Evolutionary conservation across 2,888 invertebrate genomes (phyloP), one percentile per base, ranked within the genome.

Genomic region (Alsophila aescularia): DNA sequence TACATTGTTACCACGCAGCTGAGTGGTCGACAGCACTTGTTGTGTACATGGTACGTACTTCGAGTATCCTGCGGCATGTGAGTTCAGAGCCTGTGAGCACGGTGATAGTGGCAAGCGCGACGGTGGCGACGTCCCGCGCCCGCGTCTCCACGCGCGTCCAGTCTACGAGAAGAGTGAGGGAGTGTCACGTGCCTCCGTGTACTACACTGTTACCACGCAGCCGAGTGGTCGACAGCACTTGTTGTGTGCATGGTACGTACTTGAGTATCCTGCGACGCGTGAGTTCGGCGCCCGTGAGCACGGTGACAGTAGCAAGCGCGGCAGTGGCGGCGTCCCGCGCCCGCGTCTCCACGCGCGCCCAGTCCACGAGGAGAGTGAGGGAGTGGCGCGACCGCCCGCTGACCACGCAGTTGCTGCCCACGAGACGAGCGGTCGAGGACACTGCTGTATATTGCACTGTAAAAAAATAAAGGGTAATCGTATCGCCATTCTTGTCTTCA

Each of bases 1-100:
- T 35, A 87, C 70, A 53, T 67, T 55, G 4, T 73, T 70, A 14
- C 56, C 77, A 57, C 86, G 87, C 6, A 89, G 42, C 1, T 48
- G 59, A 1, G 79, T 70, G 7, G 61, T 59, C 7, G 52, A 36
- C 0, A 67, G 62, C 47, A 78, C 66, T 36, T 75, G n/a, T n/a
- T n/a, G 79, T 60, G 69, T 69, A 75, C 87, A 90, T 61, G 89
- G 89, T 47, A 89, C 90, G 77, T 83, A n/a, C n/a, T n/a, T n/a
- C n/a, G 37, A 89, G 80, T 77, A 90, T 87, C 73, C 90, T 70
- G 4, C 81, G 72, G 0, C 89, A 50, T 0, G 86, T 85, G 64
- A 64, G 31, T 70, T 89, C 88, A 0, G 83, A 74, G 27, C 88
- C 89, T 10, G 86, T 79, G 61, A 90, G 81, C 44, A 85, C 79